Base-by-base conservation (phyloP, 2,888 invertebrate species). In the Pyrrhosoma nymphula region DNA sequence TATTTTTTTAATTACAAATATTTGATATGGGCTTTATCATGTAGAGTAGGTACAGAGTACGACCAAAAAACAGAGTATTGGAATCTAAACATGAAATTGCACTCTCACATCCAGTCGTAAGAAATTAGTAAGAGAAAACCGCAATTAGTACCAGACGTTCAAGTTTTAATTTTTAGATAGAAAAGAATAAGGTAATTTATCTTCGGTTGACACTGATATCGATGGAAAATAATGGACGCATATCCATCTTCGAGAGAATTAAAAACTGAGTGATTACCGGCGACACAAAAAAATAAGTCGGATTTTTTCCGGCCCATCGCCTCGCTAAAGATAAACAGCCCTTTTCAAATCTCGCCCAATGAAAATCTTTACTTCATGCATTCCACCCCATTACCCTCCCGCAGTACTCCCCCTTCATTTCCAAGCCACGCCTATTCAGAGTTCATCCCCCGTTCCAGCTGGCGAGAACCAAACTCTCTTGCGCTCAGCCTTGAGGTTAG, bases 201-300 rank as follows among this genome's bases (percentile, higher is more conserved):
- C 69, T 69, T 69, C 69, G 26, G 69, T n/a, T 69, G 69, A 69
- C 69, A 69, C 69, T 69, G 8, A 60, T 60, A 14, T 60, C 16
- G 26, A 69, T 69, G 69, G 69, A 69, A 69, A 69, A 69, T n/a
- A 69, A 69, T n/a, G 69, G 69, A 23, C 23, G 69, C 8, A 69
- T 26, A 69, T 26, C n/a, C 69, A 47, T 47, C 12, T n/a, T 69
- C 8, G 23, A 69, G 20, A 12, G 26, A 69, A 69, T 26, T 69
- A 69, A 69, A 69, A 69, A 69, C 47, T 69, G 69, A 69, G 69
- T 69, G 69, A 69, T 69, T 69, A 69, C 69, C n/a, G 69, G n/a
- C 12, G 69, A 69, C 23, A n/a, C 69, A 69, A 69, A 69, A 69
- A 69, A 69, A 26, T 47, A 8, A 60, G 60, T 8, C 6, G 6